These are phyloP conservation scores for Sinhomidia bicolor DNA, from an alignment of 2,888 invertebrate genomes.

Conservation along the genomic window DNA sequence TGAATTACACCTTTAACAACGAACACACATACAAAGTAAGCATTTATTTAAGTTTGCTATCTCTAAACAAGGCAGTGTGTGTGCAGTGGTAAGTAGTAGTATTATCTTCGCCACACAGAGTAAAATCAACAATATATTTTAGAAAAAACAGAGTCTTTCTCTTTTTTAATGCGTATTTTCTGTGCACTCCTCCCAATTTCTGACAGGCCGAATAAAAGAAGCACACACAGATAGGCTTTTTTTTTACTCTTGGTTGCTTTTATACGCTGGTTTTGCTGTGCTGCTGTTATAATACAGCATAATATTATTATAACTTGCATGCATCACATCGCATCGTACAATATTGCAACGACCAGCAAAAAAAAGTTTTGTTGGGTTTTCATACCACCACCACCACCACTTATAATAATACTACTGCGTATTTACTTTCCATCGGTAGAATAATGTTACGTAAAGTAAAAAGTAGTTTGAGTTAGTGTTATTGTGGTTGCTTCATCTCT, in stretches of 20 bases:
- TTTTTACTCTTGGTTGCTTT: not conserved
- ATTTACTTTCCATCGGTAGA: not conserved
- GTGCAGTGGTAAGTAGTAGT: not conserved
- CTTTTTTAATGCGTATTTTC: slow-evolving; percentile 64
- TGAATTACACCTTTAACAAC: not conserved
- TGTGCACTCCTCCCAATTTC: slow-evolving; percentile 61
- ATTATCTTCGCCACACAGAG: not conserved
- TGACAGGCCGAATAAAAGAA: not conserved
- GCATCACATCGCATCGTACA: not conserved
- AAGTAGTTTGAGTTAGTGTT: not conserved
- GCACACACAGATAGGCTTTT: not conserved
- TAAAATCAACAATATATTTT: not conserved
- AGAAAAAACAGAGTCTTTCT: slow-evolving; percentile 39
- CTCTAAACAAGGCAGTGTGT: too few relatives aligned
- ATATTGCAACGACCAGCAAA: not conserved
- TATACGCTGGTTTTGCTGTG: too few relatives aligned
- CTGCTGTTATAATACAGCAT: too few relatives aligned
- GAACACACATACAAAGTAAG: not conserved
- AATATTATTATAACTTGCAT: not conserved
- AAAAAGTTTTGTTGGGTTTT: not conserved
- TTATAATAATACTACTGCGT: not conserved
- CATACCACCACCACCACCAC: not conserved
- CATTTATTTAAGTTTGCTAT: too few relatives aligned
- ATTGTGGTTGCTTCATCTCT: not conserved
- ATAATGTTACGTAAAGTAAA: too few relatives aligned